Evolutionary conservation across 1,140 invertebrate species (phyloP).

Genomic region (Drosophila kanapiae): DNA sequence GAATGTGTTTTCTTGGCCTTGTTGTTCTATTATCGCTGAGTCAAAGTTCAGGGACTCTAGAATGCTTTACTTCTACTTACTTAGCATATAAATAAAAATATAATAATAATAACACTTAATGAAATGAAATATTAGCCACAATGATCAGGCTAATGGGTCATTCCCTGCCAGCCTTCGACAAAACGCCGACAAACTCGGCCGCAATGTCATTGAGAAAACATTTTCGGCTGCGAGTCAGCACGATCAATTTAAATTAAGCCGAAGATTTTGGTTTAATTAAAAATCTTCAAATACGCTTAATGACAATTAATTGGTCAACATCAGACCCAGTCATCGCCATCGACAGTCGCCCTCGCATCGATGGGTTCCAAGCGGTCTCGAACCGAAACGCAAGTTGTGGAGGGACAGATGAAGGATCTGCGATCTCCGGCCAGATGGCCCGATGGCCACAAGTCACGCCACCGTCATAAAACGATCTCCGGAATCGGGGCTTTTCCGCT

Average conservation of each 20-base stretch:
- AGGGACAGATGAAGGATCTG: constrained; percentile 22
- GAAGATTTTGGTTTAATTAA: constrained; percentile 83
- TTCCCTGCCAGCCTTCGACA: constrained; percentile 1
- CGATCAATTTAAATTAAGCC: constrained; percentile 82
- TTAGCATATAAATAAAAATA: background rate
- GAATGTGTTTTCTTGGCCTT: background rate
- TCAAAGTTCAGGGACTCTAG: background rate
- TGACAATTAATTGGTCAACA: constrained; percentile 82
- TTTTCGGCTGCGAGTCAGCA: constrained; percentile 41
- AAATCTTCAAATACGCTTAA: constrained; percentile 83
- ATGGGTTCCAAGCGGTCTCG: constrained; percentile 29
- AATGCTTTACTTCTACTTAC: background rate
- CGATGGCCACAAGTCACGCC: constrained; percentile 76
- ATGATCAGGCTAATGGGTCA: background rate
- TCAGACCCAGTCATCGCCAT: constrained; percentile 48
- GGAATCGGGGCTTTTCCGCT: constrained; percentile 47
- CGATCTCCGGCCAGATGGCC: constrained; percentile 35
- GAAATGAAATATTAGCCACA: background rate
- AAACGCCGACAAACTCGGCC: constrained; percentile 10
- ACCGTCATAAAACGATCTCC: constrained; percentile 61
- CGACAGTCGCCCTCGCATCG: constrained; percentile 44
- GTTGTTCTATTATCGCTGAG: too few species aligned
- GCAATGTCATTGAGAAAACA: constrained; percentile 63
- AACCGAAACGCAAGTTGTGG: constrained; percentile 1
- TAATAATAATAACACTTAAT: background rate